phyloP scores from a whole-genome alignment of 1,140 invertebrate species.

The Aleiodes sp. region DNA sequence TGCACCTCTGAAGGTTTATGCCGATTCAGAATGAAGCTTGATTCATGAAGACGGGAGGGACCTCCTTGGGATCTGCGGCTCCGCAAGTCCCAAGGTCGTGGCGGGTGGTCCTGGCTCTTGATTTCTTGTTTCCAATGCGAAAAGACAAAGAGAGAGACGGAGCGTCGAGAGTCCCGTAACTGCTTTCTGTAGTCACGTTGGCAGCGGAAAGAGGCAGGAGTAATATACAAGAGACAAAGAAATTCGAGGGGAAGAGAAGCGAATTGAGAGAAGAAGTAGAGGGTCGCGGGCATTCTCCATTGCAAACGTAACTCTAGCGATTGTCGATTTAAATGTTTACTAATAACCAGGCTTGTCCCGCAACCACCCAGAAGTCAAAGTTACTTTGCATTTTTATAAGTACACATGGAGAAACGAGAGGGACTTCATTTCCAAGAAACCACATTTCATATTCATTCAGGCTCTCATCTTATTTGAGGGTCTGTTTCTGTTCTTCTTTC shows the following conservation, averaged over 20 bases:
- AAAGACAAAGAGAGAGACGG: neutral
- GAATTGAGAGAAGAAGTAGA: neutral
- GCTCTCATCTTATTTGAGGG: slow-evolving; percentile 8
- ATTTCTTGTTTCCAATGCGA: slow-evolving; percentile 63
- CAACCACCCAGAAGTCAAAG: slow-evolving; percentile 65
- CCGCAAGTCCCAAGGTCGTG: slow-evolving; percentile 55
- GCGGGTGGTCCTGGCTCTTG: slow-evolving; percentile 65
- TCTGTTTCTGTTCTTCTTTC: neutral
- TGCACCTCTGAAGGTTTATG: slow-evolving; percentile 59
- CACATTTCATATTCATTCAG: slow-evolving; percentile 57
- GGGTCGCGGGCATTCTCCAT: slow-evolving; percentile 43
- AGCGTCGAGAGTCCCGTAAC: neutral
- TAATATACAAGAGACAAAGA: neutral
- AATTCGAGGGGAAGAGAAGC: neutral
- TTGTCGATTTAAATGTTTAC: slow-evolving; percentile 69
- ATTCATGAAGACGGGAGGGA: slow-evolving; percentile 67
- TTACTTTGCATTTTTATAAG: slow-evolving; percentile 67
- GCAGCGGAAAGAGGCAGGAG: neutral
- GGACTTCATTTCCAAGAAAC: slow-evolving; percentile 46
- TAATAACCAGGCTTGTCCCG: slow-evolving; percentile 66
- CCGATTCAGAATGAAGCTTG: slow-evolving; percentile 62
- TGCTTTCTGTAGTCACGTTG: slow-evolving; percentile 4
- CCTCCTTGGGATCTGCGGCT: slow-evolving; percentile 63
- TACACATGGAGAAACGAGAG: slow-evolving; percentile 40
- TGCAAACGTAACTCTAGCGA: slow-evolving; percentile 51